Evolutionary conservation across 2,797 vertebrate genomes (phyloP).

Genomic region (Lepus townsendii): DNA sequence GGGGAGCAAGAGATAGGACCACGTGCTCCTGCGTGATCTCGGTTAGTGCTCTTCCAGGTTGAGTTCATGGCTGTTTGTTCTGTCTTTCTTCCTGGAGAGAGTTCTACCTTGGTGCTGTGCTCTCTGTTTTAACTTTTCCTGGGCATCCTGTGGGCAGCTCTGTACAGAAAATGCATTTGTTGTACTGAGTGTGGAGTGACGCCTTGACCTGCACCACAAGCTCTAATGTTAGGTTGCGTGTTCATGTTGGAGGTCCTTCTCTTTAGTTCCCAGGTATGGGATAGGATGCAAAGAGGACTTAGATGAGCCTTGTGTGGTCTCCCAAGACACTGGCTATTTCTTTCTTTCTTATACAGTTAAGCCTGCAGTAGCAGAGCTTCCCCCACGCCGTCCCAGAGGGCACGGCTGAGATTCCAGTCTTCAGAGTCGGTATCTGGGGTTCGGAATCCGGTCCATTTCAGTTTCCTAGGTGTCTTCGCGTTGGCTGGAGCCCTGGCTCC

Average conservation of each 20-base stretch:
- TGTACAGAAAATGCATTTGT: not conserved
- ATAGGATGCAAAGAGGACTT: not conserved
- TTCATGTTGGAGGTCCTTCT: not conserved
- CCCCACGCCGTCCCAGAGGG: not conserved
- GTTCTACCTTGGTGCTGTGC: not conserved
- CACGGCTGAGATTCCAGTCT: not conserved
- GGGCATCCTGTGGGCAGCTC: not conserved
- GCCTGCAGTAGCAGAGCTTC: not conserved
- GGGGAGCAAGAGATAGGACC: no score
- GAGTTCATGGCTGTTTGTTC: not conserved
- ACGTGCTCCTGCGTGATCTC: no score
- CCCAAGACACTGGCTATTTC: not conserved
- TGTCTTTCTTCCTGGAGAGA: not conserved
- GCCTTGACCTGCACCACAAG: not conserved
- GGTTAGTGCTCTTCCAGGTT: not conserved
- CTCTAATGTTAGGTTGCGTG: no score
- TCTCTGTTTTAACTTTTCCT: conserved; percentile 25
- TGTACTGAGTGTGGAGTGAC: not conserved
- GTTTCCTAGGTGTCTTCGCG: not conserved
- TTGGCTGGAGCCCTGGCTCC: not conserved
- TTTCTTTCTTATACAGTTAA: not conserved
- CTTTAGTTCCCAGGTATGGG: not conserved
- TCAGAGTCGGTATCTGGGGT: not conserved
- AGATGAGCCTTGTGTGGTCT: not conserved
- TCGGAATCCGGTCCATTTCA: not conserved